phyloP scores from a whole-genome alignment of 2,113 vertebrate species.

The Anseranas semipalmata region DNA sequence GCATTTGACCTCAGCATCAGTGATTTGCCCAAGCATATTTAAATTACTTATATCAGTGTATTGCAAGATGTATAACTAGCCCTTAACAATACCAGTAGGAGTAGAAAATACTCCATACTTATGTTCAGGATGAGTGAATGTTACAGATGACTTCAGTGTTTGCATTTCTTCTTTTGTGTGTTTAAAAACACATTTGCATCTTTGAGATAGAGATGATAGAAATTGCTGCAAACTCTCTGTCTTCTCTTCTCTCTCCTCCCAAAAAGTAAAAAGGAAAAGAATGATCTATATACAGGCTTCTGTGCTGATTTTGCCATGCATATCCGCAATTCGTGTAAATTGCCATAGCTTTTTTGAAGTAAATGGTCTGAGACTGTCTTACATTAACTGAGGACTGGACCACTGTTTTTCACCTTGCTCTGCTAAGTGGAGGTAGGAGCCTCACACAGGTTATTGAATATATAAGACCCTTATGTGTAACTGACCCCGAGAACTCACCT shows the following conservation, averaged over 20 bases:
- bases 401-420: conserved; percentile 9
- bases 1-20: not conserved
- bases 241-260: not conserved
- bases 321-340: not conserved
- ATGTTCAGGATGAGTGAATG: not conserved
- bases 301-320: not conserved
- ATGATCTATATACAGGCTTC: not conserved
- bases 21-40: not conserved
- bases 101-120: not conserved
- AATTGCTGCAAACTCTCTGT: not conserved
- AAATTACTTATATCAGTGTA: not conserved
- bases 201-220: not conserved
- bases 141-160: not conserved
- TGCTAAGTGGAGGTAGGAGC: not conserved
- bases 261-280: not conserved
- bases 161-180: not conserved
- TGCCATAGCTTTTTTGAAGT: conserved; percentile 2
- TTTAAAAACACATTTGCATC: not conserved
- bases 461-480: not conserved
- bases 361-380: conserved; percentile 52
- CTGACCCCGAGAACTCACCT: conserved; percentile 47
- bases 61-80: not conserved
- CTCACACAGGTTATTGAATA: not conserved
- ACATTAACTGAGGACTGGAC: conserved; percentile 3
- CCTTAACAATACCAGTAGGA: not conserved